These are phyloP conservation scores for Dolichallabes microphthalmus DNA, from an alignment of 2,113 vertebrate species.

Conservation along the genomic window DNA sequence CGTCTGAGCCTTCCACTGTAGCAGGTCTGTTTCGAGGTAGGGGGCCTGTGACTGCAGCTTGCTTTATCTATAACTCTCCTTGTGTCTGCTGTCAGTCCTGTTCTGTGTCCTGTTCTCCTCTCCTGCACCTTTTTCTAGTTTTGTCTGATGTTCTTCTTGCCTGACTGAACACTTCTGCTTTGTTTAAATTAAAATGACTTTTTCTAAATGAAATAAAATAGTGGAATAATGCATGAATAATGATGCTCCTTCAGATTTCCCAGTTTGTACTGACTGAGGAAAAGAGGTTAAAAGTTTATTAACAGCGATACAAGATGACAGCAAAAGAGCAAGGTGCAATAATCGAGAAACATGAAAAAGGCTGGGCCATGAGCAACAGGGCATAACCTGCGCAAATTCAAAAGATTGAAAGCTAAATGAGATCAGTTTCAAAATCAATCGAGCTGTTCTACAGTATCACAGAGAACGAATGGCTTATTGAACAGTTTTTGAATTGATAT, in stretches of 20 bases:
- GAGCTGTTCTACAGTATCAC: background rate
- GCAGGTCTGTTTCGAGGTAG: constrained; percentile 90
- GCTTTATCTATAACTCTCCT: constrained; percentile 27
- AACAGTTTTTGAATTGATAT: background rate
- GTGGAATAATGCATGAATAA: background rate
- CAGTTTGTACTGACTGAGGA: background rate
- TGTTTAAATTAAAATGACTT: background rate
- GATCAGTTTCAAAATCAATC: background rate
- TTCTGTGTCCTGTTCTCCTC: constrained; percentile 32
- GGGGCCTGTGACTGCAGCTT: constrained; percentile 54
- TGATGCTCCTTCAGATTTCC: background rate
- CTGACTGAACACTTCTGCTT: background rate
- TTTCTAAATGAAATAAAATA: background rate
- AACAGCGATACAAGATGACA: background rate
- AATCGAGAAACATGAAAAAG: background rate
- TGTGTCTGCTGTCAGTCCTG: background rate
- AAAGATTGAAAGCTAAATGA: background rate
- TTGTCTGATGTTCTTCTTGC: background rate
- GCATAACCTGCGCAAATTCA: background rate
- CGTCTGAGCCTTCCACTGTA: constrained; percentile 83
- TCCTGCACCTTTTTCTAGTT: background rate
- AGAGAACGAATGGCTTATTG: background rate
- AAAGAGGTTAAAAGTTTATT: background rate
- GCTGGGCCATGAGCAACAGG: background rate
- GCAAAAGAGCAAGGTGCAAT: background rate